Evolutionary conservation across 1,140 invertebrate species (phyloP), one percentile per base, ranked within the genome.

Genomic region (Lutraria rhynchaena): DNA sequence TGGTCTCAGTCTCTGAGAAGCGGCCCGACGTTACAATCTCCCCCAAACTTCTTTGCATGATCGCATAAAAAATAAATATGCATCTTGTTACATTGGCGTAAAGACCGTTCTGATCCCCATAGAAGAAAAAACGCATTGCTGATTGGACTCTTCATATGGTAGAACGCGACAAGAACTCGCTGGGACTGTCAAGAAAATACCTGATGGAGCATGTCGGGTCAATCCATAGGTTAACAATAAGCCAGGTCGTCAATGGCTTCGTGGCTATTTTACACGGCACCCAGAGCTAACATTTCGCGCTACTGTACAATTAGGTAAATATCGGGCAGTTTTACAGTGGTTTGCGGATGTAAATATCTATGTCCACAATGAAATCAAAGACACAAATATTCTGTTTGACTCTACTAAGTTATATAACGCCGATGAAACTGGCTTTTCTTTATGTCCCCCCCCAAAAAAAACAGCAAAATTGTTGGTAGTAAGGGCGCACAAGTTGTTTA

Each of bases 211-310:
- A 71, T 63, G 73, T 24, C 24, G 78, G n/a, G 61, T 29, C 7
- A 82, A 22, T 7, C 80, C 80, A 11, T 76, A 67, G 51, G 61
- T 53, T 15, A 55, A 75, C 22, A 82, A 75, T 29, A 29, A 41
- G 27, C 83, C 92, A 83, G 92, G 91, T 15, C 86, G 88, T 83
- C 91, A 93, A 81, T 93, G 93, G 93, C 90, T 93, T 82, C 46
- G 77, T 3, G 69, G 65, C n/a, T 94, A 93, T 87, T 88, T 93
- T 83, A 91, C 90, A 83, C 82, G 92, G 86, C 90, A 93, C 75
- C 89, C 89, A n/a, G 71, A 85, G 83, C 75, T 94, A 24, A 91
- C 92, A 35, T 41, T 93, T 35, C 85, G 91, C 24, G 86, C 76
- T 67, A 89, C 92, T 53, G 91, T 82, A 49, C 70, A 73, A 51